Evolutionary conservation across 2,888 invertebrate species (phyloP).

Genomic region (Digitonthophagus gazella): DNA sequence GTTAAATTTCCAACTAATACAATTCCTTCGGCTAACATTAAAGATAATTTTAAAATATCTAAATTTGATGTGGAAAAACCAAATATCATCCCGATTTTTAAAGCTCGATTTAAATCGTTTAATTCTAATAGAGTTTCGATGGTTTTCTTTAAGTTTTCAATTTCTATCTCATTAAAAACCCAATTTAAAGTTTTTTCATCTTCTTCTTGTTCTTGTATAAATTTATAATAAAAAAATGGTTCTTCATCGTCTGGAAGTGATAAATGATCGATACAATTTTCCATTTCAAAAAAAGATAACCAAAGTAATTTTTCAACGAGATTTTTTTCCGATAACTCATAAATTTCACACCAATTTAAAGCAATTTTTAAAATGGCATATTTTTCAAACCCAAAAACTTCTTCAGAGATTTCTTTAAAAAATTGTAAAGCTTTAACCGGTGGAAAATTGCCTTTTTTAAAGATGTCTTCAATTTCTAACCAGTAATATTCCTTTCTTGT

Average conservation of each 20-base stretch:
- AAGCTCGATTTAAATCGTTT: conserved; percentile 60
- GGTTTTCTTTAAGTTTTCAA: conserved; percentile 53
- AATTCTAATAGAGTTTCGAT: conserved; percentile 58
- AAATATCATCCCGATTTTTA: conserved; percentile 59
- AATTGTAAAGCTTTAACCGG: conserved; percentile 65
- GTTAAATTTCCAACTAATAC: conserved; percentile 63
- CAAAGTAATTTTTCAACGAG: conserved; percentile 46
- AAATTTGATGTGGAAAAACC: conserved; percentile 53
- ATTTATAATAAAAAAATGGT: not conserved
- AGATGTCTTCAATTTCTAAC: conserved; percentile 53
- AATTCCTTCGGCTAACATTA: conserved; percentile 63
- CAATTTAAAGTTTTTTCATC: not conserved
- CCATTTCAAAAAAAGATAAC: conserved; percentile 36
- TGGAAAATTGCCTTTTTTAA: conserved; percentile 59
- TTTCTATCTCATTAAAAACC: conserved; percentile 49
- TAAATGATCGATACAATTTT: conserved; percentile 14
- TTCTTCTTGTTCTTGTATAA: conserved; percentile 13
- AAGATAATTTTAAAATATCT: conserved; percentile 61
- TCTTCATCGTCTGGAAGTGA: not conserved
- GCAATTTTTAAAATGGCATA: conserved; percentile 53
- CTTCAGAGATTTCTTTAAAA: conserved; percentile 57
- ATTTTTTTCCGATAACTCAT: conserved; percentile 38
- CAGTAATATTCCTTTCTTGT: not conserved
- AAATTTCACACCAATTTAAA: conserved; percentile 43
- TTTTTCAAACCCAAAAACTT: conserved; percentile 52